A percentile compares a stretch with the other conserved stretches of the same genome.
Conservation (phyloP, 2,797 vertebrate genomes). For the Gorsachius magnificus region DNA sequence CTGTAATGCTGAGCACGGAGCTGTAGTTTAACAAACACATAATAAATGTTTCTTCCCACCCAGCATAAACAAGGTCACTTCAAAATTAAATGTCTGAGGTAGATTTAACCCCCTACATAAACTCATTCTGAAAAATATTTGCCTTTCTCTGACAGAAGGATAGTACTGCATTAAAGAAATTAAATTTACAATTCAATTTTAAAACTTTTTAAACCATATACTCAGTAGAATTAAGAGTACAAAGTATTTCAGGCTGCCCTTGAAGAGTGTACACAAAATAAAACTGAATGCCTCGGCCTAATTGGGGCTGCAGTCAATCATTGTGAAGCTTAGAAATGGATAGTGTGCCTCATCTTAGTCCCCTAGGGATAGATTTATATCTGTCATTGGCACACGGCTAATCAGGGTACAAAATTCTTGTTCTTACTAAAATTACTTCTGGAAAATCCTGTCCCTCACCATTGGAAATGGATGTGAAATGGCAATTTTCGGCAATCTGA, state of each 20-base stretch:
- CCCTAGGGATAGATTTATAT: not conserved
- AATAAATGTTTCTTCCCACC: not conserved
- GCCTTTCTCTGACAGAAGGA: not conserved
- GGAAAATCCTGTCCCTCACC: not conserved
- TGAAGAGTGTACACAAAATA: slow-evolving; percentile 22
- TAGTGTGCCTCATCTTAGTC: not conserved
- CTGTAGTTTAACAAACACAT: slow-evolving; percentile 10
- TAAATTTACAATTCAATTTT: slow-evolving; percentile 43
- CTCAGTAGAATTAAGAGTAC: slow-evolving; percentile 23
- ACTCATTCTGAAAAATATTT: slow-evolving; percentile 26
- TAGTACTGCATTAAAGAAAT: slow-evolving; percentile 53
- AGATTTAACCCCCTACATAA: slow-evolving; percentile 26
- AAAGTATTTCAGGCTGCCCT: slow-evolving; percentile 26
- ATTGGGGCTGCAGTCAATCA: slow-evolving; percentile 45
- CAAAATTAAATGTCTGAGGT: slow-evolving; percentile 28
- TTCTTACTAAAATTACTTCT: not conserved
- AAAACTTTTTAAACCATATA: not conserved
- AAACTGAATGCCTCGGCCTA: not conserved
- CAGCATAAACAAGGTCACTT: slow-evolving; percentile 40
- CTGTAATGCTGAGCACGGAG: not conserved
- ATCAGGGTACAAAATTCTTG: not conserved
- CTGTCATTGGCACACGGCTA: not conserved
- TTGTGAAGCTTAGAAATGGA: not conserved
- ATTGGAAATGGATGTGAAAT: not conserved
- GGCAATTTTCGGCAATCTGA: not conserved